phyloP scores from a whole-genome alignment of 2,797 vertebrate genomes.

The Choloepus didactylus region DNA sequence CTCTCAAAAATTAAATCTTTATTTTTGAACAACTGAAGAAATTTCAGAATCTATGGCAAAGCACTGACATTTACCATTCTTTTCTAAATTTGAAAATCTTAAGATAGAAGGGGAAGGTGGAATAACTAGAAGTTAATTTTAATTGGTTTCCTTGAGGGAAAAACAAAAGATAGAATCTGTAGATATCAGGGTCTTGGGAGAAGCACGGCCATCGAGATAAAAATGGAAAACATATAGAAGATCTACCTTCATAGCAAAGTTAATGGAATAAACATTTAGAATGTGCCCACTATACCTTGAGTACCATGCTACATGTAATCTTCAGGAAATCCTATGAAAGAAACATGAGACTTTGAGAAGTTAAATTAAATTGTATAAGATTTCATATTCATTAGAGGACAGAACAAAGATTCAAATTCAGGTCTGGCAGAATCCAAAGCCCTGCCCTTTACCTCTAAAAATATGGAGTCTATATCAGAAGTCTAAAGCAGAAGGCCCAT shows the following conservation, averaged over 20 bases:
- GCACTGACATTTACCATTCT: neutral
- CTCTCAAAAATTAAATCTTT: conserved; percentile 53
- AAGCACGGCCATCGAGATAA: neutral
- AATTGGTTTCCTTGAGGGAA: too few species aligned
- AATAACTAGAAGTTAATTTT: too few species aligned
- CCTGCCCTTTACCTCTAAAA: neutral
- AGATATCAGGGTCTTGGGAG: neutral
- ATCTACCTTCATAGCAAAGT: neutral
- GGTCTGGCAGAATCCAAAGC: neutral
- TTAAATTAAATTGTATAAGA: neutral
- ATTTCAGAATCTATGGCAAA: conserved; percentile 52
- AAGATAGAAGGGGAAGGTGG: neutral
- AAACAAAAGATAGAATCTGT: neutral
- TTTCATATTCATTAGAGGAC: neutral
- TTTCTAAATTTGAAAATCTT: conserved; percentile 55
- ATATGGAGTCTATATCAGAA: neutral
- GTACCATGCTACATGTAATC: neutral
- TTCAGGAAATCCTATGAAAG: conserved; percentile 14
- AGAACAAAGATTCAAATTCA: conserved; percentile 3
- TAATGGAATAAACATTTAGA: neutral
- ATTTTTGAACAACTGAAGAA: conserved; percentile 55
- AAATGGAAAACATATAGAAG: neutral
- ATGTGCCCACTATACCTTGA: neutral
- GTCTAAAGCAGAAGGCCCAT: neutral
- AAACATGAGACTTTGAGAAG: neutral